These are phyloP conservation scores for Anodontia alba DNA, from an alignment of 2,888 invertebrate species.

Conservation along the genomic window DNA sequence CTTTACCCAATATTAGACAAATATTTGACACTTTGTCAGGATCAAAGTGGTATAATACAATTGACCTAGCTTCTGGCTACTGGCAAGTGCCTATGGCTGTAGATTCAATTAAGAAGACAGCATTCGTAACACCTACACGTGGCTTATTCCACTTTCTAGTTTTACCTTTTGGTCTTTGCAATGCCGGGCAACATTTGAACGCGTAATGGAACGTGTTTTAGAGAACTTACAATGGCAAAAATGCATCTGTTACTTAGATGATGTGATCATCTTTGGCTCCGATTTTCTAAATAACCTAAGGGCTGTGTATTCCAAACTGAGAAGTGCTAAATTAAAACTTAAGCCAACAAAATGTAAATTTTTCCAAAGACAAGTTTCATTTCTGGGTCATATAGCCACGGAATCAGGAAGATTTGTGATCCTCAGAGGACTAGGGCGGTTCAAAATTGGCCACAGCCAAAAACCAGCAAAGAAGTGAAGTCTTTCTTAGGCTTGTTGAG, in stretches of 20 bases:
- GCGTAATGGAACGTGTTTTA: neutral
- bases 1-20: constrained; percentile 10
- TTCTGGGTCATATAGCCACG: constrained; percentile 27
- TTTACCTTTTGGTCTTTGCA: neutral
- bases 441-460: constrained; percentile 12
- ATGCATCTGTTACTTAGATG: constrained; percentile 33
- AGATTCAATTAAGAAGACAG: neutral
- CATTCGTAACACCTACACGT: neutral
- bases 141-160: constrained; percentile 7
- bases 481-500: constrained; percentile 30
- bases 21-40: neutral
- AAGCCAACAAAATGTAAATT: constrained; percentile 31
- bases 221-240: constrained; percentile 8
- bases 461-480: neutral
- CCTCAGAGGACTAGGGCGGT: constrained; percentile 22
- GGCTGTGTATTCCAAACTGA: constrained; percentile 14
- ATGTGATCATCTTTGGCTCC: constrained; percentile 25
- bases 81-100: constrained; percentile 5
- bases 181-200: constrained; percentile 15
- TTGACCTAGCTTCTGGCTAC: neutral
- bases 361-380: constrained; percentile 26
- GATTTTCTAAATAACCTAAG: constrained; percentile 25
- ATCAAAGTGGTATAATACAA: constrained; percentile 12
- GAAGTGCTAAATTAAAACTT: constrained; percentile 24
- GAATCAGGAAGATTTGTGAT: constrained; percentile 17